Base-by-base conservation (phyloP, 2,888 invertebrate species). In the Tachina lurida region DNA sequence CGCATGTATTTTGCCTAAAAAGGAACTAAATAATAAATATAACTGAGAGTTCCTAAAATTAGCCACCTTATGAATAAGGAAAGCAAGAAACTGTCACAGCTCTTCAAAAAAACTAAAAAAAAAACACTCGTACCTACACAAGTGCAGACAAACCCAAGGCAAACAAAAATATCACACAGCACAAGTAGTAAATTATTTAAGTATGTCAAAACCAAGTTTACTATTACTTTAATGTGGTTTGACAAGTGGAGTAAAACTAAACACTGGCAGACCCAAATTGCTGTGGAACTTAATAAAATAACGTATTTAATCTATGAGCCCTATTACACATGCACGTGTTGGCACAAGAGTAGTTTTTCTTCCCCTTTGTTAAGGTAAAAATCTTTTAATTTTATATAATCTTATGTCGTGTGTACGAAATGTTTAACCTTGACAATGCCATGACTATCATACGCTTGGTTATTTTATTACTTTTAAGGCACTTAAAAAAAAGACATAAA, bases 171-270 rank as follows among this genome's bases (percentile, higher is more conserved):
- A 63, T 71, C 31, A 31, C 62, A 47, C 70, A 62, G 54, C 62
- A 62, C 41, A 79, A 70, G 45, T 84, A 77, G 80, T 80, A 67
- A 80, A 84, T 81, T 67, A 81, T 81, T 76, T 76, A 81, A 76
- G 65, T 65, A 76, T 84, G 73, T 63, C 76, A 77, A 73, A 77
- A 62, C 71, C 76, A 80, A 84, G 67, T 84, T 80, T 41, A 76
- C 84, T 76, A 84, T 62, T 58, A 43, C 43, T 62, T 63, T 79
- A 63, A 39, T 54, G 70, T 77, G 80, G 84, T 80, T 84, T 71
- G 52, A 63, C 71, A 19, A 65, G 52, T 65, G 52, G 3, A 62
- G 52, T 19, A 45, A 7, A 60, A 43, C 31, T 41, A 41, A 19
- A 45, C n/a, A 45, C 19, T 9, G 10, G 63, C 19, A 7, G 12